A percentile compares a stretch with the other conserved stretches of the same genome.
These are phyloP conservation scores for Semicossyphus pulcher DNA, from an alignment of 2,113 vertebrate species.

Conservation along the genomic window DNA sequence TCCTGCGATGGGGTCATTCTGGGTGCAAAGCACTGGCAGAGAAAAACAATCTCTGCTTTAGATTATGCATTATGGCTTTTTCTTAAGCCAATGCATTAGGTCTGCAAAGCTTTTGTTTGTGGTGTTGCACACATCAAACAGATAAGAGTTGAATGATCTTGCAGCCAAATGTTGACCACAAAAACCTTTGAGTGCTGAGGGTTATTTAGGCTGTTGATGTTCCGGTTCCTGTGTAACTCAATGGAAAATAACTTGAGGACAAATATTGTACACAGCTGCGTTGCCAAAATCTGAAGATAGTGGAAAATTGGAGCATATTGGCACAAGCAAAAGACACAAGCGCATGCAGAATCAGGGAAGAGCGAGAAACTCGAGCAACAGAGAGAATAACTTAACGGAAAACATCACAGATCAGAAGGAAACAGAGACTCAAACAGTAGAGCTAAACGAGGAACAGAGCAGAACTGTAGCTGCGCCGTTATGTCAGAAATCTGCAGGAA, in stretches of 20 bases:
- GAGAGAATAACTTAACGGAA: neutral
- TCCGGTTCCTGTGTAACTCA: too few relatives aligned
- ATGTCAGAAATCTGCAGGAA: slow-evolving; percentile 34
- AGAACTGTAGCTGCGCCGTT: slow-evolving; percentile 20
- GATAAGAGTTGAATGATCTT: slow-evolving; percentile 14
- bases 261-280: too few relatives aligned
- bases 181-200: neutral
- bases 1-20: slow-evolving; percentile 49
- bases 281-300: too few relatives aligned
- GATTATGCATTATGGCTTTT: slow-evolving; percentile 38
- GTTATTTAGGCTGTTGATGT: neutral
- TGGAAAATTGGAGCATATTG: neutral
- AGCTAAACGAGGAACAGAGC: slow-evolving; percentile 37
- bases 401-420: slow-evolving; percentile 27
- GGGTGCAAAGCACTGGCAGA: slow-evolving; percentile 13
- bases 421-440: neutral
- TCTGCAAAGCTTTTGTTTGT: slow-evolving; percentile 27
- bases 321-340: neutral
- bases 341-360: neutral
- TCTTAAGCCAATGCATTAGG: slow-evolving; percentile 11
- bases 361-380: slow-evolving; percentile 9
- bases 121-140: slow-evolving; percentile 2
- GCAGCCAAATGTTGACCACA: slow-evolving; percentile 17
- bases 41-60: slow-evolving; percentile 28
- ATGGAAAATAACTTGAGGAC: too few relatives aligned